Conservation (phyloP, 2,888 invertebrate genomes). For the Limenitis camilla region DNA sequence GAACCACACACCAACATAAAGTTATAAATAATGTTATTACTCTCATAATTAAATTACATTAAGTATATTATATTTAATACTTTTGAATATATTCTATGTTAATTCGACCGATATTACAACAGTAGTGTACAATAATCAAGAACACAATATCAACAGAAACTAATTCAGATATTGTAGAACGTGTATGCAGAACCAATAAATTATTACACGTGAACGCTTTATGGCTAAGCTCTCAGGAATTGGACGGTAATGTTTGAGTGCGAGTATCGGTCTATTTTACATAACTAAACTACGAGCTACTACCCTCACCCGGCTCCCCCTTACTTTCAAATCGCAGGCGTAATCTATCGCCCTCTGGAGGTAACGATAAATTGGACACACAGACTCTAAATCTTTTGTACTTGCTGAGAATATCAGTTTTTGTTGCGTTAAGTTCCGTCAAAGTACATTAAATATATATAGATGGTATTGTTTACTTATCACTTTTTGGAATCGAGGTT, state of each 20-base stretch:
- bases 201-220: conserved; percentile 61
- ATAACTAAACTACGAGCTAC: conserved; percentile 39
- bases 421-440: neutral
- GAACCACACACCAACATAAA: too few species aligned
- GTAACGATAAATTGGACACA: conserved; percentile 39
- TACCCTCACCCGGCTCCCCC: conserved; percentile 21
- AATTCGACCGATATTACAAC: too few species aligned
- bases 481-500: too few species aligned
- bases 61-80: too few species aligned
- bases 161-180: conserved; percentile 20
- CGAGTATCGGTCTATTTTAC: conserved; percentile 47
- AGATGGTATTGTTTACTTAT: too few species aligned
- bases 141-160: neutral
- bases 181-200: conserved; percentile 43
- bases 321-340: conserved; percentile 25
- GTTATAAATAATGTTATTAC: too few species aligned
- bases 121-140: neutral
- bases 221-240: conserved; percentile 54
- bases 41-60: too few species aligned
- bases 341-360: conserved; percentile 39
- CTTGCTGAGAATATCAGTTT: conserved; percentile 3
- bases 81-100: too few species aligned
- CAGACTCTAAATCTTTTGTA: conserved; percentile 31
- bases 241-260: conserved; percentile 54
- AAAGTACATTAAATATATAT: neutral